Conservation (phyloP, 2,888 invertebrate genomes). For the Gandaritis pyraliata region DNA sequence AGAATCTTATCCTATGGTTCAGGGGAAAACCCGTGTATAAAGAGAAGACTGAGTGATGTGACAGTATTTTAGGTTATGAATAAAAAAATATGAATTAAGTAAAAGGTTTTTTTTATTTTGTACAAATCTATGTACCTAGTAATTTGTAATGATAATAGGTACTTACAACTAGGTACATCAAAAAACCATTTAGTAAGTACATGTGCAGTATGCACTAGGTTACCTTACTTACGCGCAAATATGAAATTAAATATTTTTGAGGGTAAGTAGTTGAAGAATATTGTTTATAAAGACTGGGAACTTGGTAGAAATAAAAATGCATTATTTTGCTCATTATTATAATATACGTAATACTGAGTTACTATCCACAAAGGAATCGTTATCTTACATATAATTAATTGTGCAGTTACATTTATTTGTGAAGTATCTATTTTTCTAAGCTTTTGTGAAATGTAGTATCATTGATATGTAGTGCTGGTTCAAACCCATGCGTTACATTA, state of each 20-base stretch:
- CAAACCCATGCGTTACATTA: slow-evolving; percentile 17
- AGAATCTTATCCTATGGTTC: slow-evolving; percentile 75
- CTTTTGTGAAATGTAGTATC: slow-evolving; percentile 35
- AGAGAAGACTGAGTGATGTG: slow-evolving; percentile 67
- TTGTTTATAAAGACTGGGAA: too few relatives aligned
- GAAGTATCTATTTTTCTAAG: slow-evolving; percentile 33
- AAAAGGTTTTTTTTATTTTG: too few relatives aligned
- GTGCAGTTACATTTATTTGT: slow-evolving; percentile 42
- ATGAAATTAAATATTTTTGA: too few relatives aligned
- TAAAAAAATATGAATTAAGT: too few relatives aligned
- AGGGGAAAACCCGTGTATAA: slow-evolving; percentile 66
- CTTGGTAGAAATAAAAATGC: slow-evolving; percentile 26
- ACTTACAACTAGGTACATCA: too few relatives aligned
- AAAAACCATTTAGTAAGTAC: too few relatives aligned
- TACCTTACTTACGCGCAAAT: too few relatives aligned
- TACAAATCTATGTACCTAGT: too few relatives aligned
- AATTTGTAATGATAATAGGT: too few relatives aligned
- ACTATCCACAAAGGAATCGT: slow-evolving; percentile 34
- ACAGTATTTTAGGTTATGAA: slow-evolving; percentile 36
- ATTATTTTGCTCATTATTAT: slow-evolving; percentile 37
- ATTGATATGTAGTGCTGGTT: slow-evolving; percentile 39
- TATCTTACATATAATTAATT: slow-evolving; percentile 39
- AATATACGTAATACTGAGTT: slow-evolving; percentile 44
- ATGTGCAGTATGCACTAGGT: too few relatives aligned
- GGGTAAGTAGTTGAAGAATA: too few relatives aligned